phyloP scores from a whole-genome alignment of 2,113 vertebrate genomes.

The Gracilinanus agilis region DNA sequence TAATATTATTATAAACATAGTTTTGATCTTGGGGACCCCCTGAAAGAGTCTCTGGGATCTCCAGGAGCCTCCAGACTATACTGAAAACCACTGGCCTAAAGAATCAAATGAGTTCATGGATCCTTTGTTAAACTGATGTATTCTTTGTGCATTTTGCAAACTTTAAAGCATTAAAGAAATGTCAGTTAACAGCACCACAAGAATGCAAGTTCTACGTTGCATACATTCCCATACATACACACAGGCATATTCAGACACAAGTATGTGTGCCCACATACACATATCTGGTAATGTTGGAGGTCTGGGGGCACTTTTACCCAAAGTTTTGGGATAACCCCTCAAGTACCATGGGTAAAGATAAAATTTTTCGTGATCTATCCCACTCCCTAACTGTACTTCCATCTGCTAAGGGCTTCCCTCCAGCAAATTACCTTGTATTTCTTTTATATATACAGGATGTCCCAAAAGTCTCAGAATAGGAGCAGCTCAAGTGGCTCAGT shows the following conservation, averaged over 20 bases:
- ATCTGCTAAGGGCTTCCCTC: neutral
- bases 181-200: too few species aligned
- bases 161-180: neutral
- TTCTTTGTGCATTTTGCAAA: too few species aligned
- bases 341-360: neutral
- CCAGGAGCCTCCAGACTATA: too few species aligned
- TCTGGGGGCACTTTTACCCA: neutral
- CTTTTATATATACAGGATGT: neutral
- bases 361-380: neutral
- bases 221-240: neutral
- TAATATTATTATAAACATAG: neutral
- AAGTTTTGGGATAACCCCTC: neutral
- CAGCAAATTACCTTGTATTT: neutral
- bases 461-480: neutral
- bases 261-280: neutral
- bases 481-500: too few species aligned
- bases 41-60: too few species aligned
- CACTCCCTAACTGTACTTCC: neutral
- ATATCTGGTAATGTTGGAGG: neutral
- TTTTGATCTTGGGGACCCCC: too few species aligned
- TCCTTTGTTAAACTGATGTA: too few species aligned
- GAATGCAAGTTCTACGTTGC: neutral
- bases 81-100: too few species aligned
- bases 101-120: too few species aligned
- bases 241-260: neutral